These are phyloP conservation scores for Pelobates cultripes DNA, from an alignment of 2,797 vertebrate genomes.

Conservation along the genomic window DNA sequence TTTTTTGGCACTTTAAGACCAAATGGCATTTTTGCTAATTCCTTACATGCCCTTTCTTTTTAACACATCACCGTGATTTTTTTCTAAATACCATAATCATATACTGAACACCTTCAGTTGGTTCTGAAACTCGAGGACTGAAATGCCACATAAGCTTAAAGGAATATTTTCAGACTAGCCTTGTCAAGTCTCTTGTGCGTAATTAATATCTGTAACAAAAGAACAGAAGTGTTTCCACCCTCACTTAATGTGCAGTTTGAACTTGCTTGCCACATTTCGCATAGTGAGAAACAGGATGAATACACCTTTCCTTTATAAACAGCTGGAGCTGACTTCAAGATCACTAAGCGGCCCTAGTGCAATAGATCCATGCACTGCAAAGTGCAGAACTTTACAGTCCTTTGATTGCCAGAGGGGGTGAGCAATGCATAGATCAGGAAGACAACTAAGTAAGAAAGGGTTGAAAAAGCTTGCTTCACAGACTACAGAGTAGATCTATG, in stretches of 20 bases:
- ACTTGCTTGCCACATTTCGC: constrained; percentile 48
- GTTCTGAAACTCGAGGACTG: not conserved
- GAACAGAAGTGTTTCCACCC: constrained; percentile 50
- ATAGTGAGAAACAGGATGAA: constrained; percentile 46
- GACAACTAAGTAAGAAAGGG: too few species aligned
- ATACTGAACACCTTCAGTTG: not conserved
- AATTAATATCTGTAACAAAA: constrained; percentile 46
- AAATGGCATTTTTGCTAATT: too few species aligned
- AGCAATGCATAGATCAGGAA: too few species aligned
- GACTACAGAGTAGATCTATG: too few species aligned
- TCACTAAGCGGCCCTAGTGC: constrained; percentile 27
- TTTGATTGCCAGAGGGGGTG: too few species aligned
- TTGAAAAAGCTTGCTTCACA: too few species aligned
- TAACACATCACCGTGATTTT: not conserved
- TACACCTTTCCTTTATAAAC: constrained; percentile 49
- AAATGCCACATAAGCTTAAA: constrained; percentile 7
- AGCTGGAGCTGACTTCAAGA: constrained; percentile 34
- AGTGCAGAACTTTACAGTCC: too few species aligned
- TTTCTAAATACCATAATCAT: not conserved
- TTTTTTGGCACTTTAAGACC: too few species aligned
- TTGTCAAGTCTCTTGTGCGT: constrained; percentile 47
- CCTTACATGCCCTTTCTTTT: too few species aligned
- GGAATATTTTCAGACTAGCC: constrained; percentile 31
- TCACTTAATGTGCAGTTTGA: constrained; percentile 44
- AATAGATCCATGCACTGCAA: not conserved